Base-by-base conservation (phyloP, 2,113 vertebrate species). In the Machaerirhynchus nigripectus region DNA sequence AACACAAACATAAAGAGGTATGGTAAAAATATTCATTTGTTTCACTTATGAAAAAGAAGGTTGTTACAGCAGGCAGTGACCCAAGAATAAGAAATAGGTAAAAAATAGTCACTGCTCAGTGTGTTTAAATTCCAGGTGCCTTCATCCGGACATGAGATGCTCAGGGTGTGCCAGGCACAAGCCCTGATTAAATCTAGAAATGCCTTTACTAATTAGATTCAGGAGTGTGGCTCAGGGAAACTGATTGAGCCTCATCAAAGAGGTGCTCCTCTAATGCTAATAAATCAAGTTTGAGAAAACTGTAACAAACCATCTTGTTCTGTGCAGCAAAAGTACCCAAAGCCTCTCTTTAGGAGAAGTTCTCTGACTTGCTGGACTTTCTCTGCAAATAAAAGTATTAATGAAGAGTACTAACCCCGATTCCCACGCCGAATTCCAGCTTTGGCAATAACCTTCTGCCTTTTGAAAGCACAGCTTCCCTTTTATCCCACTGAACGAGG, bases 1-100 rank as follows among this genome's bases (percentile, higher is more conserved):
- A 99, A 47, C 84, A 96, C 50, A 98, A 94, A 80, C 94, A 87
- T 37, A 97, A 98, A 78, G 98, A 98, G 98, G 99, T 99, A 98
- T 13, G 83, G 73, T 56, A 56, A 80, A 64, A 88, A 20, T 70
- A 75, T 44, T 39, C 3, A 11, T 67, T 74, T 81, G 37, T 74
- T 81, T 84, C 40, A 52, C 15, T 77, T 61, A 13, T 0, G 19
- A 47, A 37, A 55, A 47, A 50, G 16, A 59, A 83, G n/a, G 31
- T 55, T 9, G 0, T 81, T 78, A 14, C 4, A 75, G 60, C 63
- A 84, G 35, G 40, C 40, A 35, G n/a, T 79, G 67, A 50, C 15
- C 47, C 28, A 52, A 82, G 42, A 76, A 8, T 82, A 84, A 84
- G 81, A 55, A 89, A 87, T 30, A 13, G 27, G 40, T 83, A 37